phyloP scores from a whole-genome alignment of 2,888 invertebrate species.

The Ormyrus rosae region DNA sequence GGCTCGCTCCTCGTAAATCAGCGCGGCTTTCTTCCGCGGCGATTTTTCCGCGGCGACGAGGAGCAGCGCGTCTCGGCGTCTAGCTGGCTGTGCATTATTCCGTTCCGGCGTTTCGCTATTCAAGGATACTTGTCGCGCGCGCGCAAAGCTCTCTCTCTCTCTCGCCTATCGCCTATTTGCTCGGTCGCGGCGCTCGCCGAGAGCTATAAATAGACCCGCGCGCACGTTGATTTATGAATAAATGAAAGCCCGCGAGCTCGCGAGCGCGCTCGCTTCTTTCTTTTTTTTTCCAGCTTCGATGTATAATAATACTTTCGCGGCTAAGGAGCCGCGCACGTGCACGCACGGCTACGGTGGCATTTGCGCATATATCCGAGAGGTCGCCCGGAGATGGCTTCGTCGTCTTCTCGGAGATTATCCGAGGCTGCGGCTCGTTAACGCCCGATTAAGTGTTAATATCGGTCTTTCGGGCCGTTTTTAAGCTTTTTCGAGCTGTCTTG shows the following conservation, averaged over 20 bases:
- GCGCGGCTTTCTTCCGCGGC: background rate
- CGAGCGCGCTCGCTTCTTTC: constrained; percentile 18
- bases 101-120: constrained; percentile 66
- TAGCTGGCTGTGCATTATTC: constrained; percentile 35
- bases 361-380: too few species aligned
- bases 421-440: constrained; percentile 23
- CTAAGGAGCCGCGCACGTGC: too few species aligned
- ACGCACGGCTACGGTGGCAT: too few species aligned
- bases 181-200: constrained; percentile 57
- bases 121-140: constrained; percentile 65
- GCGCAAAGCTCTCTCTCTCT: background rate
- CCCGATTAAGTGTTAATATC: constrained; percentile 29
- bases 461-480: background rate
- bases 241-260: constrained; percentile 68
- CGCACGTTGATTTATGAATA: constrained; percentile 73
- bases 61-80: too few species aligned
- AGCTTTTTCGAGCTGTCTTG: background rate
- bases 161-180: constrained; percentile 70
- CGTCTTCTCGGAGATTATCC: too few species aligned
- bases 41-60: too few species aligned
- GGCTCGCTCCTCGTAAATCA: constrained; percentile 5
- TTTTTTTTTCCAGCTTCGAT: background rate
- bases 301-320: too few species aligned
- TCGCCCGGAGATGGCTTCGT: too few species aligned
- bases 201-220: constrained; percentile 69